A percentile compares a stretch with the other conserved stretches of the same genome.
These are phyloP conservation scores for Heliconius hortense DNA, from an alignment of 2,888 invertebrate species.

Conservation along the genomic window DNA sequence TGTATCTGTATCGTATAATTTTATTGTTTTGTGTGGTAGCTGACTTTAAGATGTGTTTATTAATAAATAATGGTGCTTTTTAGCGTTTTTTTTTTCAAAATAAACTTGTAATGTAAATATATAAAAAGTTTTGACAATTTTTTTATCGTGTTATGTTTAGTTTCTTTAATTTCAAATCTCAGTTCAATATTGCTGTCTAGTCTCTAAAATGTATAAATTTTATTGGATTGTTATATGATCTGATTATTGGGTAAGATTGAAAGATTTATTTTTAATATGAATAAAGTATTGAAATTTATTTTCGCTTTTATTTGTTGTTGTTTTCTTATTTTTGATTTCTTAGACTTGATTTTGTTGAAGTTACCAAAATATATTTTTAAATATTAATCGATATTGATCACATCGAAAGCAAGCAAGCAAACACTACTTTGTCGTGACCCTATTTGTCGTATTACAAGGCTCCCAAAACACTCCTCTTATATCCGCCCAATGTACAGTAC, in stretches of 20 bases:
- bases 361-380: no score
- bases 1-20: slow-evolving; percentile 7
- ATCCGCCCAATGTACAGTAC: no score
- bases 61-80: slow-evolving; percentile 58
- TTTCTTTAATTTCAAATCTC: slow-evolving; percentile 53
- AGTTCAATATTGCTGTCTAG: slow-evolving; percentile 76
- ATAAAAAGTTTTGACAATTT: slow-evolving; percentile 36
- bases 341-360: no score
- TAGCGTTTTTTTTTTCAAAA: slow-evolving; percentile 34
- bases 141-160: slow-evolving; percentile 38
- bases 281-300: slow-evolving; percentile 55
- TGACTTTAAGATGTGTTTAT: slow-evolving; percentile 24
- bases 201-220: slow-evolving; percentile 69
- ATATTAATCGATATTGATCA: no score
- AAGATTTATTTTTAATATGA: slow-evolving; percentile 68
- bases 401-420: no score
- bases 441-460: no score
- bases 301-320: not conserved
- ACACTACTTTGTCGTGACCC: no score
- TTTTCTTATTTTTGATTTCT: not conserved
- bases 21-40: slow-evolving; percentile 21
- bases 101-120: slow-evolving; percentile 47
- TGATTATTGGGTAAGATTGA: slow-evolving; percentile 66
- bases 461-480: no score
- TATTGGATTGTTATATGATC: slow-evolving; percentile 67